Evolutionary conservation across 2,888 invertebrate genomes (phyloP), one percentile per base, ranked within the genome.

Genomic region (Rhagonycha fulva): DNA sequence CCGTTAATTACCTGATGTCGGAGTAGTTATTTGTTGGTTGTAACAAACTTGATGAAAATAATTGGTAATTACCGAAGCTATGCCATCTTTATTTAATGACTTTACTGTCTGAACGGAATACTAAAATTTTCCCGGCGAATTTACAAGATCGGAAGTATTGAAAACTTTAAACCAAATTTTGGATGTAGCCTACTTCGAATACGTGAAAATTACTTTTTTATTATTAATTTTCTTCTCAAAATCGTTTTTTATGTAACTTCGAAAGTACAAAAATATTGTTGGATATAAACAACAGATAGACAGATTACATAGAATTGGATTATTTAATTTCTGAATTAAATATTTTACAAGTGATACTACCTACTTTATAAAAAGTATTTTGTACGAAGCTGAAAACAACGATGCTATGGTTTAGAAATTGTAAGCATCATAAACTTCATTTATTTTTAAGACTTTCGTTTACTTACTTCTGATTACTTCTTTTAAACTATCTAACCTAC

Each of bases 61-160:
- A 76, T 73, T 73, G 70, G 67, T 68, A 73, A 76, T 73, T 76
- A 76, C 63, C 32, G 67, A 63, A 70, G 69, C 14, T 62, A 19
- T 69, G 63, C 28, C 68, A 47, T 14, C 26, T 60, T 75, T 68
- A 32, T 30, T 71, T 68, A 32, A 70, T 9, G 71, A 62, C 74
- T 69, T 69, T 62, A 69, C 63, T 60, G 62, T 28, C 68, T 12
- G 28, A 66, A 62, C 23, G 12, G 66, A 66, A 71, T n/a, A 66
- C 63, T n/a, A 66, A 62, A 14, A 11, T 61, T 47, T 47, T 47
- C 47, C 7, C 47, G 47, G 2, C 47, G n/a, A 47, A 47, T 47
- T 47, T 47, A 47, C 47, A 47, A 47, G 47, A 47, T 47, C n/a
- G 47, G 47, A n/a, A n/a, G 47, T 47, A 47, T 47, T 47, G 47